Base-by-base conservation (phyloP, 2,888 invertebrate species). In the Aleiodes leptofemur region DNA sequence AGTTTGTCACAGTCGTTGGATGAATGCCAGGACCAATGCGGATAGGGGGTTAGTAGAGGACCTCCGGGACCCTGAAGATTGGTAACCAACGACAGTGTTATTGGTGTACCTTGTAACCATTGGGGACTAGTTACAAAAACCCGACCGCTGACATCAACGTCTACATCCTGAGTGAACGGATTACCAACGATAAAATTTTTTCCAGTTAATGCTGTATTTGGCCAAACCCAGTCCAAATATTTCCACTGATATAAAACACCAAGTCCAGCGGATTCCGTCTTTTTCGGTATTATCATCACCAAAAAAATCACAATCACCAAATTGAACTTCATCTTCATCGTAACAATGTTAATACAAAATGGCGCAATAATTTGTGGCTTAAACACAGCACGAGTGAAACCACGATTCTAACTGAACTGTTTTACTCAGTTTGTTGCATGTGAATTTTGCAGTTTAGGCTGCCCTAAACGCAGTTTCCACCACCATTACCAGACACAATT, bases 81-180 rank as follows among this genome's bases (percentile, higher is more conserved):
- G 61, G 88, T 86, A 69, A 90, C 79, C 76, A 86, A 76, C 38
- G 89, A 88, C 76, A 90, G 82, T 16, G 86, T 84, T 80, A 90
- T 85, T 68, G 90, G 90, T 16, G 86, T 86, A 72, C 90, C 89
- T 1, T 85, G 81, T 53, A 87, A 80, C 89, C 89, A 89, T 76
- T 87, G 88, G 11, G 89, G 89, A 74, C 84, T 87, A 31, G 89
- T 89, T n/a, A 89, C 87, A 77, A 89, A 89, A 51, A 89, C 76
- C 34, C 89, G 84, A 7, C 88, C 89, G 9, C 76, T 78, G 50
- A 76, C 82, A 73, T 89, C 89, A 66, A 88, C 77, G 72, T 88
- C 89, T 8, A 89, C 87, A 64, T 89, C 89, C 78, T 89, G 88
- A 8, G 87, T 83, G 64, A 89, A 86, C 14, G 89, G 77, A 78